These are phyloP conservation scores for Callaeas wilsoni DNA, from an alignment of 2,113 vertebrate genomes.

Conservation along the genomic window DNA sequence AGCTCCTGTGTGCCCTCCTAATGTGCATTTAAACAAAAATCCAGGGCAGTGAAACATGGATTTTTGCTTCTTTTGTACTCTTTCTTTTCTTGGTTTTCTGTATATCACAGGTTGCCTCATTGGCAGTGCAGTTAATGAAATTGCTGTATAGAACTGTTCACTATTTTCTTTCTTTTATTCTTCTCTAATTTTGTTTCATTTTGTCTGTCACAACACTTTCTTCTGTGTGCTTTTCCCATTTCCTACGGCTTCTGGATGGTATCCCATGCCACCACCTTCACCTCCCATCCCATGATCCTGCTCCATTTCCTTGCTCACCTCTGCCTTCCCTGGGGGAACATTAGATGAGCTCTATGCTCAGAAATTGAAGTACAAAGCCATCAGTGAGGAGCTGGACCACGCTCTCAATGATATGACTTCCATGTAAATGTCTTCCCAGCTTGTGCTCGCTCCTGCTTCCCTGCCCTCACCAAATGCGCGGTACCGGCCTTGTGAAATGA, in stretches of 20 bases:
- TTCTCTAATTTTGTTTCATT: constrained; percentile 50
- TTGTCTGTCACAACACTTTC: constrained; percentile 37
- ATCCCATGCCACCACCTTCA: constrained; percentile 11
- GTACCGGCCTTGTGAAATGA: not conserved
- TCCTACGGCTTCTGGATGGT: constrained; percentile 62
- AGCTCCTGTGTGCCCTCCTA: not conserved
- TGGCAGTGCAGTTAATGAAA: constrained; percentile 1
- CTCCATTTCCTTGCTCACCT: constrained; percentile 61
- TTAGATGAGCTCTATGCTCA: constrained; percentile 98
- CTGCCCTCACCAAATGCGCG: constrained; percentile 10
- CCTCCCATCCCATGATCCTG: constrained; percentile 39
- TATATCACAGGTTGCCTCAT: not conserved
- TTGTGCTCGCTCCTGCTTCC: constrained; percentile 52
- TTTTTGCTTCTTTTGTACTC: not conserved
- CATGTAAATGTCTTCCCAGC: constrained; percentile 87
- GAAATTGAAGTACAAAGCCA: constrained; percentile 99
- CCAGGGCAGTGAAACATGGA: not conserved
- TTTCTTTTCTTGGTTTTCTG: not conserved
- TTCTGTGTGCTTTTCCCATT: constrained; percentile 54
- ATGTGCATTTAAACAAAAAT: not conserved
- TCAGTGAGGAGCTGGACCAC: constrained; percentile 99
- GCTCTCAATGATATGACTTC: constrained; percentile 99
- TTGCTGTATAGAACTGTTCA: not conserved
- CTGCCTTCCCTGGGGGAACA: constrained; percentile 56
- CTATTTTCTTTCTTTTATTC: not conserved